Percentiles rank a stretch among this genome's conserved stretches.
phyloP scores from a whole-genome alignment of 2,888 invertebrate species.

The Gryllus longicercus region DNA sequence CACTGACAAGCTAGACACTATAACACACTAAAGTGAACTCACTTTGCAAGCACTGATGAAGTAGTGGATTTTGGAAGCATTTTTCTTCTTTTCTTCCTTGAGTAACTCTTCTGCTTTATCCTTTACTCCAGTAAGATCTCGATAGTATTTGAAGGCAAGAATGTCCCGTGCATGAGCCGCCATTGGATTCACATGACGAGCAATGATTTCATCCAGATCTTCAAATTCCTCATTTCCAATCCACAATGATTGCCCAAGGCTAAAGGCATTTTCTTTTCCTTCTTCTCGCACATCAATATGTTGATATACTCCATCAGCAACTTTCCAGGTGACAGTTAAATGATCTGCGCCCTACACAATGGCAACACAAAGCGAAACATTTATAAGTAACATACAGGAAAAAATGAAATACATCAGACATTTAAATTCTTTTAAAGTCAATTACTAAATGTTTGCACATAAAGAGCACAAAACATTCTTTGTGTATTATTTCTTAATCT shows the following conservation, averaged over 20 bases:
- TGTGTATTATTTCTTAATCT: not conserved
- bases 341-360: conserved; percentile 74
- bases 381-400: not conserved
- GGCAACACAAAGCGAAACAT: conserved; percentile 23
- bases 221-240: conserved; percentile 93
- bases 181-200: conserved; percentile 95
- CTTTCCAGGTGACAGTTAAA: conserved; percentile 98
- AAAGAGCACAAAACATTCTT: not conserved
- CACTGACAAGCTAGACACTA: too few relatives aligned
- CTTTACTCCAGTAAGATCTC: conserved; percentile 71
- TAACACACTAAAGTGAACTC: conserved; percentile 18
- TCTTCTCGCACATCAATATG: conserved; percentile 96
- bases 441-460: not conserved
- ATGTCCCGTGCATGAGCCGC: conserved; percentile 89
- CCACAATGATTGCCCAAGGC: conserved; percentile 81
- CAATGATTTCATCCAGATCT: conserved; percentile 98
- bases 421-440: too few relatives aligned
- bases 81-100: conserved; percentile 84
- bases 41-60: conserved; percentile 75
- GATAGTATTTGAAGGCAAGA: conserved; percentile 86
- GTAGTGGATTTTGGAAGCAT: conserved; percentile 85
- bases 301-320: conserved; percentile 87
- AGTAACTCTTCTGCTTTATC: conserved; percentile 85
- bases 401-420: too few relatives aligned
- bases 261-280: conserved; percentile 94